A percentile compares a stretch with the other conserved stretches of the same genome.
These are phyloP conservation scores for Bryconaethiops microstoma DNA, from an alignment of 2,797 vertebrate species.

Conservation along the genomic window DNA sequence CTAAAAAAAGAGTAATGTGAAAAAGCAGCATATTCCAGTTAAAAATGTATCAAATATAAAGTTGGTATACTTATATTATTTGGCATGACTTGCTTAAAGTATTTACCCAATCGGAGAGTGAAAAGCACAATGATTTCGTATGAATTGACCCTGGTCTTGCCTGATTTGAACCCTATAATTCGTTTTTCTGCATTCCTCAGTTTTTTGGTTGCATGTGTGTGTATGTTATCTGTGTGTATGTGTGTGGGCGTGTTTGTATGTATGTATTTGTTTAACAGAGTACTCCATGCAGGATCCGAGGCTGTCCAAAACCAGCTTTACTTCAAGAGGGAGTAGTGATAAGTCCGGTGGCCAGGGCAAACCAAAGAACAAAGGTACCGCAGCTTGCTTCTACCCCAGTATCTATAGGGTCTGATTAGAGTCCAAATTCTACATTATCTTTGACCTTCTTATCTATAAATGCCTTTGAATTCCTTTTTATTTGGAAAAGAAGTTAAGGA, in stretches of 20 bases:
- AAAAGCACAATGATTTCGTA: neutral
- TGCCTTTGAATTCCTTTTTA: neutral
- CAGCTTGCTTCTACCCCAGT: slow-evolving; percentile 33
- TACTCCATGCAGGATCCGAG: slow-evolving; percentile 87
- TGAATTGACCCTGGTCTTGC: neutral
- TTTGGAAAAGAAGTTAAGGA: too few species aligned
- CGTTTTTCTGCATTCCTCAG: too few species aligned
- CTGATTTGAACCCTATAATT: neutral
- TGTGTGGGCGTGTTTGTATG: slow-evolving; percentile 45
- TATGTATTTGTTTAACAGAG: slow-evolving; percentile 69
- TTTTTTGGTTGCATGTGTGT: neutral
- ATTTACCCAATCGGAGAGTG: too few species aligned
- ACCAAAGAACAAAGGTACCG: slow-evolving; percentile 95
- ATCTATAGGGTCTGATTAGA: neutral
- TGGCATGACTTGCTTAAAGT: too few species aligned
- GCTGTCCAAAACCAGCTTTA: slow-evolving; percentile 91
- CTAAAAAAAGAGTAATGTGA: too few species aligned
- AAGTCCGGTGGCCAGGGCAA: slow-evolving; percentile 92
- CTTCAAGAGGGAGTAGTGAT: slow-evolving; percentile 85
- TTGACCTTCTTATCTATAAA: neutral
- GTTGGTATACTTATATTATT: too few species aligned
- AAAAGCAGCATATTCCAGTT: too few species aligned
- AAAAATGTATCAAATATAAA: too few species aligned
- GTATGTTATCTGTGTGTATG: neutral
- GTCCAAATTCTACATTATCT: neutral